Evolutionary conservation across 1,140 invertebrate species (phyloP).

Genomic region (Drosophila lacteicornis): DNA sequence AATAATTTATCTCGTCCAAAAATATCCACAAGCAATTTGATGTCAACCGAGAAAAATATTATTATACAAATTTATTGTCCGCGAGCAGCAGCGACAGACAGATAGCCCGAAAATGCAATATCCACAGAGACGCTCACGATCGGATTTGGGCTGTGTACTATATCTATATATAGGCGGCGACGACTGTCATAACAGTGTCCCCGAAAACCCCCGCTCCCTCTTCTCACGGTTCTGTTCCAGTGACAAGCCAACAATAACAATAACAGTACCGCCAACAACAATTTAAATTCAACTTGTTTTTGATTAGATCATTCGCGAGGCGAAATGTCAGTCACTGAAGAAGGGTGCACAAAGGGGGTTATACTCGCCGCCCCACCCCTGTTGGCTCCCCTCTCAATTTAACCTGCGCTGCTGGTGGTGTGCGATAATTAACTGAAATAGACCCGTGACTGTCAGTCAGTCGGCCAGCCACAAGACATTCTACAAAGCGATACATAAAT

Average conservation of each 20-base stretch:
- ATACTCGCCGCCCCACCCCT: constrained; percentile 5
- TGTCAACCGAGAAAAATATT: constrained; percentile 41
- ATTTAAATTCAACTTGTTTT: constrained; percentile 78
- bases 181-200: constrained; percentile 42
- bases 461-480: constrained; percentile 44
- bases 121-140: constrained; percentile 41
- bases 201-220: not conserved
- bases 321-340: constrained; percentile 75
- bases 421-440: constrained; percentile 82
- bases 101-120: constrained; percentile 39
- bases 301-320: constrained; percentile 78
- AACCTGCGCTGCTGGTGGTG: constrained; percentile 65
- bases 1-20: constrained; percentile 25
- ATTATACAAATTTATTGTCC: constrained; percentile 39
- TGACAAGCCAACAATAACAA: constrained; percentile 57
- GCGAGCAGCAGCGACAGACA: constrained; percentile 10
- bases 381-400: constrained; percentile 30
- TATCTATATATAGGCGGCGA: constrained; percentile 41
- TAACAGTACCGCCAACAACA: constrained; percentile 57
- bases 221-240: constrained; percentile 42
- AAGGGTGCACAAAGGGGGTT: not conserved
- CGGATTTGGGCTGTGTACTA: constrained; percentile 43
- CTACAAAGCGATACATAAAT: constrained; percentile 44
- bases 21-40: constrained; percentile 32
- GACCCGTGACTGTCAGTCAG: constrained; percentile 74